phyloP scores from a whole-genome alignment of 1,140 invertebrate genomes.

The Holcopasites calliopsidis region DNA sequence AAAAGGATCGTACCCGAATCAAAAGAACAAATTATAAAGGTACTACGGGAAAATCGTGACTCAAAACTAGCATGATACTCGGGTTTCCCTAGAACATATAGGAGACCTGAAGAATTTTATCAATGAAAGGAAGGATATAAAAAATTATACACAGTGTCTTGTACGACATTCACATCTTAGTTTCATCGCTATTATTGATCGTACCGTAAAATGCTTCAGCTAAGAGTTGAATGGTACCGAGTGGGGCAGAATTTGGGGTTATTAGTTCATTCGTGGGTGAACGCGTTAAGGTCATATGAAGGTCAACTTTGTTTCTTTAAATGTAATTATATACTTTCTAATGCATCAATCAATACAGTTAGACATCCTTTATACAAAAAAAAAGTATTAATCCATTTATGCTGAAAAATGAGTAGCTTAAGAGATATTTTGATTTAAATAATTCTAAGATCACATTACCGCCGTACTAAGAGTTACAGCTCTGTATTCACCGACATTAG shows the following conservation, averaged over 20 bases:
- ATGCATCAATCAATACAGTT: too few relatives aligned
- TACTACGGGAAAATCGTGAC: not conserved
- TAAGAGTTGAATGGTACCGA: too few relatives aligned
- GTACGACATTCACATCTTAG: not conserved
- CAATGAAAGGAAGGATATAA: not conserved
- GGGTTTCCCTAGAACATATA: not conserved
- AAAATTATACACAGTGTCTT: not conserved
- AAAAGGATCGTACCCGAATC: not conserved
- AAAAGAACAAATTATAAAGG: not conserved
- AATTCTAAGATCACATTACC: not conserved
- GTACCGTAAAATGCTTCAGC: not conserved
- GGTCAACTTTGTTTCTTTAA: too few relatives aligned
- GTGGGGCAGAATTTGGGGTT: too few relatives aligned
- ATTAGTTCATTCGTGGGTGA: too few relatives aligned
- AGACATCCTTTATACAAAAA: too few relatives aligned
- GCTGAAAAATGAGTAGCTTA: too few relatives aligned
- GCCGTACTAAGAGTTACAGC: too few relatives aligned
- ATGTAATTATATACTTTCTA: too few relatives aligned
- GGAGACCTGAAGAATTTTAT: not conserved
- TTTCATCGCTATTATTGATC: not conserved
- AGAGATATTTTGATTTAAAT: too few relatives aligned
- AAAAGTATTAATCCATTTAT: too few relatives aligned
- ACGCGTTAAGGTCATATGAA: too few relatives aligned
- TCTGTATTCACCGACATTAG: not conserved
- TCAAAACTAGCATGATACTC: not conserved